Evolutionary conservation across 2,888 invertebrate genomes (phyloP), one percentile per base, ranked within the genome.

Genomic region (Aspidapion aeneum): DNA sequence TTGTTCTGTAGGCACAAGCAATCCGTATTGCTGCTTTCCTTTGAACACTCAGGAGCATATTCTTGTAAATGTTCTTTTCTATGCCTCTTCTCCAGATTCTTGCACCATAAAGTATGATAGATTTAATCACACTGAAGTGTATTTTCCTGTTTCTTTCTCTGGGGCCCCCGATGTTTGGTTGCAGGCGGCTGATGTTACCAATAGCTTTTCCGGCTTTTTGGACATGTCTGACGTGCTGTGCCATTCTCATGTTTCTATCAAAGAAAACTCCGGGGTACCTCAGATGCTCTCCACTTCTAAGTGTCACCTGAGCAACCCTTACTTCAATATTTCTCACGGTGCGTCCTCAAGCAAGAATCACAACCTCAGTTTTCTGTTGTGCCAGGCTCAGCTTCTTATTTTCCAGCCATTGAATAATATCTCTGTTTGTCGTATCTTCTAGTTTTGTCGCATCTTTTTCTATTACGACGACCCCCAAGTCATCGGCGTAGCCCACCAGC

Each of bases 291-390:
- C 35, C 21, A 1, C 58, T 50, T 19, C 54, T 49, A 2, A 63
- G 19, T 7, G 3, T 16, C 1, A 21, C 19, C 16, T 21, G n/a
- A 20, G 18, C 19, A 9, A 21, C 56, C 19, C 19, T 48, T 35
- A 62, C 20, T 2, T 54, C 12, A 35, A n/a, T n/a, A n/a, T n/a
- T 57, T 9, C 56, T 48, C 16, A 19, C 58, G 7, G 54, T 21
- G 18, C 58, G 59, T 21, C 58, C 18, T 1, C 59, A 58, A 19
- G 54, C 58, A 9, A 64, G 55, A 1, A 66, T 18, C 21, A 66
- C 58, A 20, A 59, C 52, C 54, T 66, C 66, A n/a, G 62, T 62
- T 49, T 66, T 66, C n/a, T 65, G 17, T 20, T 22, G 21, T 2
- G 66, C 62, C 1, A 66, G n/a, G 49, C 56, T 9, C 12, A 64